phyloP scores from a whole-genome alignment of 2,797 vertebrate genomes.

The Helostoma temminkii region DNA sequence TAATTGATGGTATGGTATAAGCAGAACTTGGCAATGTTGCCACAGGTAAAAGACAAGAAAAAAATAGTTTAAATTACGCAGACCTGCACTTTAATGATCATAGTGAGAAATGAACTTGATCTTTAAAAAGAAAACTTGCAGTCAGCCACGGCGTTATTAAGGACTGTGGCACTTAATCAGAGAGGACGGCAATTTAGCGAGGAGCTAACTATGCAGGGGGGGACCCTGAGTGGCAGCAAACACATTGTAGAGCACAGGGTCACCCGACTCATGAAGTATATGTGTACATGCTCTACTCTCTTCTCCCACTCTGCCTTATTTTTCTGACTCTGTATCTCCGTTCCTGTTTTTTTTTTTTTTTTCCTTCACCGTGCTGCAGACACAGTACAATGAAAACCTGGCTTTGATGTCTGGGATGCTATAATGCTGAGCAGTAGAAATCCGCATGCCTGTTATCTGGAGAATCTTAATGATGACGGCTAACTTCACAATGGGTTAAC shows the following conservation, averaged over 20 bases:
- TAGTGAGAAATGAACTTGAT: slow-evolving; percentile 84
- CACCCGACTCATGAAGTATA: slow-evolving; percentile 50
- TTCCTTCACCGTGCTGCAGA: slow-evolving; percentile 63
- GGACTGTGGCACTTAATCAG: slow-evolving; percentile 80
- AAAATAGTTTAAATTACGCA: slow-evolving; percentile 72
- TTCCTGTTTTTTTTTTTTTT: slow-evolving; percentile 36
- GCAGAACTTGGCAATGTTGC: slow-evolving; percentile 3
- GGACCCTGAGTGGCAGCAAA: slow-evolving; percentile 64
- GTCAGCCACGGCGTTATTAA: slow-evolving; percentile 75
- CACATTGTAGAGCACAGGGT: slow-evolving; percentile 63
- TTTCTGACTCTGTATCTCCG: slow-evolving; percentile 66
- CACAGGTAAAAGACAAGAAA: not conserved
- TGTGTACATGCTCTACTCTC: slow-evolving; percentile 21
- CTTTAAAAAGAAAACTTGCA: slow-evolving; percentile 80
- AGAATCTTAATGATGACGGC: slow-evolving; percentile 85
- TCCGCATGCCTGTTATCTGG: slow-evolving; percentile 82
- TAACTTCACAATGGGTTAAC: slow-evolving; percentile 83
- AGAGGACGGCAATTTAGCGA: slow-evolving; percentile 70
- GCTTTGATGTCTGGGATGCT: slow-evolving; percentile 83
- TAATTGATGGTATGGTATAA: slow-evolving; percentile 12
- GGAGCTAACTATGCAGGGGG: slow-evolving; percentile 73
- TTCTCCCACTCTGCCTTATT: slow-evolving; percentile 58
- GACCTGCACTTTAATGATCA: slow-evolving; percentile 78
- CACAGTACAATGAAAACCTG: slow-evolving; percentile 76
- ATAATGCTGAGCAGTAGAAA: slow-evolving; percentile 83